Percentiles rank a stretch among this genome's conserved stretches.
Conservation (phyloP, 53 echinoderm and acorn worm species). For the Stichopus horrens region DNA sequence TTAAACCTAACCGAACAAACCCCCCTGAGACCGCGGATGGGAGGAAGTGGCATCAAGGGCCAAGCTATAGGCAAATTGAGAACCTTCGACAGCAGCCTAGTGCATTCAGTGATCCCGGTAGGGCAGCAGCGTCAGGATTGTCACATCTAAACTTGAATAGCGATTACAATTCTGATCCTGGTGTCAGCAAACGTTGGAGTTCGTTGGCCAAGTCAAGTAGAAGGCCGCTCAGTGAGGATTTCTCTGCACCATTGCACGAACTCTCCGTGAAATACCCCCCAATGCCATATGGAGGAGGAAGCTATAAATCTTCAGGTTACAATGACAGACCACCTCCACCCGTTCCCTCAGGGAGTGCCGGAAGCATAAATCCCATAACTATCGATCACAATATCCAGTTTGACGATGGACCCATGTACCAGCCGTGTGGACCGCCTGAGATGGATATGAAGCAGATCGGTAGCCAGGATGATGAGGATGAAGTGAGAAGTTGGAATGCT, state of each 20-base stretch:
- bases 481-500: slow-evolving; percentile 27
- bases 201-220: background rate
- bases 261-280: slow-evolving; percentile 33
- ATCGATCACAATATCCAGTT: slow-evolving; percentile 36
- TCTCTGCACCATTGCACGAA: background rate
- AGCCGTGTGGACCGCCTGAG: slow-evolving; percentile 32
- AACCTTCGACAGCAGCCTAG: background rate
- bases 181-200: background rate
- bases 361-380: background rate
- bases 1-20: background rate
- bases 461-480: slow-evolving; percentile 17
- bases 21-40: background rate
- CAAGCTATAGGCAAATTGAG: background rate
- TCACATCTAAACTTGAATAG: background rate
- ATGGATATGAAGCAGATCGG: background rate
- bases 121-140: background rate
- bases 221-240: background rate
- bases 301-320: background rate
- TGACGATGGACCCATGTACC: slow-evolving; percentile 18
- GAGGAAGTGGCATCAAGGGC: background rate
- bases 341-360: no score
- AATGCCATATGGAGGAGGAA: background rate
- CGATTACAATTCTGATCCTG: slow-evolving; percentile 1
- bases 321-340: background rate
- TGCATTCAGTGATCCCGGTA: background rate